Conservation (phyloP, 2,888 invertebrate species). For the Monopis laevigella region DNA sequence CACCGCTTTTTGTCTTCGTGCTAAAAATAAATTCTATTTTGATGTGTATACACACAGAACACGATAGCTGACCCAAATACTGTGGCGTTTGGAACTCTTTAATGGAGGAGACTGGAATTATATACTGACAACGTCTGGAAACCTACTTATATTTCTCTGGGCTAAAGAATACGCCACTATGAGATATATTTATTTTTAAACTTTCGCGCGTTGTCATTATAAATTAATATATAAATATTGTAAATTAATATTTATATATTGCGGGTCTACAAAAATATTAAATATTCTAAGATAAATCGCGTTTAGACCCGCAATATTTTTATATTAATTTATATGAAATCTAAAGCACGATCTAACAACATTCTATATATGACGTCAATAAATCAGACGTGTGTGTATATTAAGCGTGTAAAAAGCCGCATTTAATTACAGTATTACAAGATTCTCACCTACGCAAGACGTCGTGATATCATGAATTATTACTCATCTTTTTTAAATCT, state of each 20-base stretch:
- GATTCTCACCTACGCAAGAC: slow-evolving; percentile 3
- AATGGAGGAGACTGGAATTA: slow-evolving; percentile 35
- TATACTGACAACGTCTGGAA: slow-evolving; percentile 20
- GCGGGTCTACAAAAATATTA: no score
- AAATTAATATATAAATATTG: no score
- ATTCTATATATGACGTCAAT: slow-evolving; percentile 1
- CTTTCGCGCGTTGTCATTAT: no score
- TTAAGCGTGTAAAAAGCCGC: slow-evolving; percentile 1
- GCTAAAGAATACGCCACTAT: no score
- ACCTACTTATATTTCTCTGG: no score
- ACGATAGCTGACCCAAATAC: slow-evolving; percentile 50
- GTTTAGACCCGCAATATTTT: no score
- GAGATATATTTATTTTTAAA: no score
- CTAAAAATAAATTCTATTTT: slow-evolving; percentile 56
- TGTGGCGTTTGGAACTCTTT: slow-evolving; percentile 33
- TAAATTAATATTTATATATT: no score
- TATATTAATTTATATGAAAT: no score
- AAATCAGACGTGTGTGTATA: background rate
- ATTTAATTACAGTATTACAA: background rate
- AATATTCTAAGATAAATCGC: no score
- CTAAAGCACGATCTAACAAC: no score
- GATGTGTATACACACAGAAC: slow-evolving; percentile 50
- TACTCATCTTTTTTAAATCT: no score
- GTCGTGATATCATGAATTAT: background rate
- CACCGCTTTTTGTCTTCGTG: slow-evolving; percentile 27